Evolutionary conservation across 2,888 invertebrate genomes (phyloP).

Genomic region (Chrysodeixis includens): DNA sequence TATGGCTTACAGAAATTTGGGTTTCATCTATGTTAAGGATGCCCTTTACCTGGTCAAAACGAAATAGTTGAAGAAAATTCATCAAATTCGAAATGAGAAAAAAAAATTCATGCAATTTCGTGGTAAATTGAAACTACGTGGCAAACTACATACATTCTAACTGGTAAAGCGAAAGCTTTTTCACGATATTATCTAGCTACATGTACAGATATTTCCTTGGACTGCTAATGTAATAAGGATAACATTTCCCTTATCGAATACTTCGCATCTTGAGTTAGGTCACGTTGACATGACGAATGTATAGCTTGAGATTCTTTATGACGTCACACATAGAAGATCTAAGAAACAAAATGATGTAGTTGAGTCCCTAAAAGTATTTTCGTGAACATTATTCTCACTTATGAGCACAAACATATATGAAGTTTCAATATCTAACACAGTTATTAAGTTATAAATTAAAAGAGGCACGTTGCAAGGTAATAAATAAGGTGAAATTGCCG

Average conservation of each 20-base stretch:
- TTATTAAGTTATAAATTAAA: conserved; percentile 68
- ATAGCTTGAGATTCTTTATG: background rate
- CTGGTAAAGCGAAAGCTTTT: background rate
- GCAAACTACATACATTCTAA: too few relatives aligned
- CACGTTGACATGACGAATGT: conserved; percentile 2
- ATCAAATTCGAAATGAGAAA: too few relatives aligned
- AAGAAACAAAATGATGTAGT: background rate
- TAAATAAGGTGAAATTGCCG: conserved; percentile 66
- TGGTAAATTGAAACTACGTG: too few relatives aligned
- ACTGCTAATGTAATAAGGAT: background rate
- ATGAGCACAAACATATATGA: conserved; percentile 13
- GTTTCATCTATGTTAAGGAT: too few relatives aligned
- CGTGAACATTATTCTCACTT: background rate
- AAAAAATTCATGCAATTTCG: too few relatives aligned
- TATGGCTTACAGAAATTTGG: too few relatives aligned
- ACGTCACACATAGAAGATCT: background rate
- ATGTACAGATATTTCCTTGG: background rate
- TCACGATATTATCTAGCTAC: background rate
- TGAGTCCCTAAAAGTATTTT: background rate
- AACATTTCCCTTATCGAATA: background rate
- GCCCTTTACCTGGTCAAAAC: too few relatives aligned
- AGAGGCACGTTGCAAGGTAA: conserved; percentile 48
- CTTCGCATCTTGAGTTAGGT: background rate
- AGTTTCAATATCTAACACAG: conserved; percentile 52
- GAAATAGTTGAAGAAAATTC: too few relatives aligned